A percentile compares a stretch with the other conserved stretches of the same genome.
Evolutionary conservation across 2,888 invertebrate species (phyloP).

Genomic region (Keiferia lycopersicella): DNA sequence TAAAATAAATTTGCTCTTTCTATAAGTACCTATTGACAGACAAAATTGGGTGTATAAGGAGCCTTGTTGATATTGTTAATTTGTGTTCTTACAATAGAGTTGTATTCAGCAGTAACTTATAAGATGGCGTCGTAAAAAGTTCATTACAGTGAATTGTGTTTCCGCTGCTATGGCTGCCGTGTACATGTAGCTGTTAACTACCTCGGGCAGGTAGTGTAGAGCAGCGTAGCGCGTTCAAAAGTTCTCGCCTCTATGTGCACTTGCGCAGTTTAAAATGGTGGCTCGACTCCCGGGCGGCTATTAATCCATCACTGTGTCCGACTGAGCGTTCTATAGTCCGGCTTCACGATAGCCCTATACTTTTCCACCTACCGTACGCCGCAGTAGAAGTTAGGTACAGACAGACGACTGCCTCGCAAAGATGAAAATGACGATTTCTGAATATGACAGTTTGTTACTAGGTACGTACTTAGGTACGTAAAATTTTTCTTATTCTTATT

Average conservation of each 20-base stretch:
- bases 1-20: constrained; percentile 8
- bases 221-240: constrained; percentile 43
- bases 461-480: no score
- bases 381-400: not conserved
- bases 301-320: constrained; percentile 68
- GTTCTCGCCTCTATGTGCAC: constrained; percentile 47
- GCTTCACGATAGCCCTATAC: constrained; percentile 35
- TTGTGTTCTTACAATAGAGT: constrained; percentile 13
- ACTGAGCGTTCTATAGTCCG: constrained; percentile 35
- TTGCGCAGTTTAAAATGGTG: constrained; percentile 53
- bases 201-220: constrained; percentile 29
- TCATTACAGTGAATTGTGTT: constrained; percentile 31
- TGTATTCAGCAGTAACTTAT: constrained; percentile 24
- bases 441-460: no score
- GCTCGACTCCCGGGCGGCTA: constrained; percentile 44
- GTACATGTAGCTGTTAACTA: constrained; percentile 14
- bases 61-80: constrained; percentile 17
- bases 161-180: not conserved
- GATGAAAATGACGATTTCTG: no score
- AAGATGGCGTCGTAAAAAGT: constrained; percentile 24
- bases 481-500: no score
- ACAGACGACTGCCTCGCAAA: not conserved
- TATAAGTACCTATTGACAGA: constrained; percentile 3
- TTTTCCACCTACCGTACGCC: not conserved
- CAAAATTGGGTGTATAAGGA: not conserved